Evolutionary conservation across 2,113 vertebrate species (phyloP).

Genomic region (Boleophthalmus pectinirostris): DNA sequence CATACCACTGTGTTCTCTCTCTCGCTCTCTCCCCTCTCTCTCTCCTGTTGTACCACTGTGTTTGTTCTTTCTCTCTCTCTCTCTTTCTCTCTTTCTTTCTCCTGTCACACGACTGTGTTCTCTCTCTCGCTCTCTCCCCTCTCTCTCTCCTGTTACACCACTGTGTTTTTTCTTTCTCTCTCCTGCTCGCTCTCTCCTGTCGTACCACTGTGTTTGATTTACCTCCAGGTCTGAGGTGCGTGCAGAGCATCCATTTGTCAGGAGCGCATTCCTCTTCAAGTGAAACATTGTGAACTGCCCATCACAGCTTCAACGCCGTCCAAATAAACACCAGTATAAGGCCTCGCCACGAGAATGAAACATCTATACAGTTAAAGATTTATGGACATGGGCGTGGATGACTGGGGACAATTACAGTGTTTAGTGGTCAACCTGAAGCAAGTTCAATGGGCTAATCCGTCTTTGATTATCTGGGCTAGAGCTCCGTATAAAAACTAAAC

Average conservation of each 20-base stretch:
- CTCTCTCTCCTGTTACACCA: too few relatives aligned
- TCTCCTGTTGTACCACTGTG: too few relatives aligned
- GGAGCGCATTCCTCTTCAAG: conserved; percentile 42
- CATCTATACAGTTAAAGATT: background rate
- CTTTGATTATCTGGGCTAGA: background rate
- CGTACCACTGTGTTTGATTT: conserved; percentile 11
- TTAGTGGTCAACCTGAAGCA: background rate
- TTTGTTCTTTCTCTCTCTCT: too few relatives aligned
- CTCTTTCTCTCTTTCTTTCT: background rate
- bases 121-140: too few relatives aligned
- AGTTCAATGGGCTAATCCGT: background rate
- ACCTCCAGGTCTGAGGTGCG: conserved; percentile 20
- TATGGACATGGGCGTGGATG: background rate
- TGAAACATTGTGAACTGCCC: conserved; percentile 41
- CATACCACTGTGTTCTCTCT: too few relatives aligned
- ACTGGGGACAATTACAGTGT: too few relatives aligned
- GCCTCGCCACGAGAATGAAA: conserved; percentile 21
- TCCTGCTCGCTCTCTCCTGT: conserved; percentile 12
- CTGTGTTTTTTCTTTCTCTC: too few relatives aligned
- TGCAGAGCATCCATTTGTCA: conserved; percentile 60
- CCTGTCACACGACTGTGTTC: background rate
- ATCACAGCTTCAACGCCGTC: conserved; percentile 39
- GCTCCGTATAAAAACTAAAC: too few relatives aligned
- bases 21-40: too few relatives aligned
- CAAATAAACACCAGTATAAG: conserved; percentile 50